phyloP scores from a whole-genome alignment of 2,888 invertebrate species.

The Sipha maydis region DNA sequence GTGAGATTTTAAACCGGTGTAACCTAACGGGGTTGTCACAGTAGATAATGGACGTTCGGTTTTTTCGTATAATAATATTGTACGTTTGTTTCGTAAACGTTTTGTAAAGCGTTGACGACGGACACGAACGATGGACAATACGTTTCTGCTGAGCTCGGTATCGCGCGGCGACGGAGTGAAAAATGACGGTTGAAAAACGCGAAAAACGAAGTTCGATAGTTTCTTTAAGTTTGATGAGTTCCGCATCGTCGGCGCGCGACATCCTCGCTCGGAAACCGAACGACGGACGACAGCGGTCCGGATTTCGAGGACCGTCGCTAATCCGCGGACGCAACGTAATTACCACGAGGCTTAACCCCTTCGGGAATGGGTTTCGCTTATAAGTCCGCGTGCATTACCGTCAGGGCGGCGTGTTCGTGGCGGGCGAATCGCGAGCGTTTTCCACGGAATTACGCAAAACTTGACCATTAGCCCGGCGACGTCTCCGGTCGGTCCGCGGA shows the following conservation, averaged over 20 bases:
- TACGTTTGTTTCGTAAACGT: no score
- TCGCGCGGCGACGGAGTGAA: no score
- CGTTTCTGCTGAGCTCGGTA: no score
- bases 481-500: not conserved
- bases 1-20: no score
- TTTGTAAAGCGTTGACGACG: no score
- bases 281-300: not conserved
- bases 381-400: not conserved
- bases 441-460: not conserved
- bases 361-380: conserved; percentile 4
- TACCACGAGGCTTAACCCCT: conserved; percentile 38
- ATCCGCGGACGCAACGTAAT: conserved; percentile 24
- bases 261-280: not conserved
- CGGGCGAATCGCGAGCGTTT: not conserved
- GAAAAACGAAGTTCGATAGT: not conserved
- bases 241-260: not conserved
- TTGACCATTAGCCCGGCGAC: conserved; percentile 24
- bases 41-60: no score
- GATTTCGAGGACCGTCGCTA: not conserved
- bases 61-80: no score
- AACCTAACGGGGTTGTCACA: no score
- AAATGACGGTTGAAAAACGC: no score
- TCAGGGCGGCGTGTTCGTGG: not conserved
- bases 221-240: not conserved
- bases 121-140: no score